Evolutionary conservation across 2,888 invertebrate species (phyloP), one percentile per base, ranked within the genome.

Genomic region (Drosophila vallismaia): DNA sequence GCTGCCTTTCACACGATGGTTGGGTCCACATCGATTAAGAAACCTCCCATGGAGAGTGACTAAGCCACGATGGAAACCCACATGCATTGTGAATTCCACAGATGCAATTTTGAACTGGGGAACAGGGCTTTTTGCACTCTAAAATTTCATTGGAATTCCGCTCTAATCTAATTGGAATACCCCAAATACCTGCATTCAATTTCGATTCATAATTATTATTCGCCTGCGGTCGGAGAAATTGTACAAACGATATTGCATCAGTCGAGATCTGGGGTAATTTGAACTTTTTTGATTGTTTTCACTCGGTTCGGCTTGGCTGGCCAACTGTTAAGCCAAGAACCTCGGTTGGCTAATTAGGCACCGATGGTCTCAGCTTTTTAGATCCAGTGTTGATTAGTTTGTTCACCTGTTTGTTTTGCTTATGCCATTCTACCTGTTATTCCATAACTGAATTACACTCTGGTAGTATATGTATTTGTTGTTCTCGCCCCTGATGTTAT

Each of bases 341-440:
- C 53, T 74, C 51, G 12, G 56, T 9, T 46, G 68, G 54, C 49
- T 67, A 78, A 84, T 84, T 68, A 84, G 67, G 29, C 6, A 29
- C 8, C 36, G 42, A 33, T 44, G 54, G 26, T 40, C 50, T 58
- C 42, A 14, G 36, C 28, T 44, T n/a, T 46, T 12, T 38, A 46
- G 52, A 52, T 64, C 45, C 46, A 26, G 45, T 31, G 71, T 68
- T 76, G 64, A 83, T 86, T 83, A 80, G 86, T 76, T 71, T 78
- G 55, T 86, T 77, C 81, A 79, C 72, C 83, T 86, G 83, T 69
- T 71, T 72, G 71, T 71, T 64, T 59, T 66, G 70, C 55, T 60
- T 42, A 24, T 19, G 53, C 44, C 42, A 49, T 69, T 69, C 52
- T 49, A 55, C 44, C 68, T 69, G 79, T 56, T 60, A 52, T 60